Evolutionary conservation across 2,113 vertebrate genomes (phyloP).

Genomic region (Pygoscelis antarcticus): DNA sequence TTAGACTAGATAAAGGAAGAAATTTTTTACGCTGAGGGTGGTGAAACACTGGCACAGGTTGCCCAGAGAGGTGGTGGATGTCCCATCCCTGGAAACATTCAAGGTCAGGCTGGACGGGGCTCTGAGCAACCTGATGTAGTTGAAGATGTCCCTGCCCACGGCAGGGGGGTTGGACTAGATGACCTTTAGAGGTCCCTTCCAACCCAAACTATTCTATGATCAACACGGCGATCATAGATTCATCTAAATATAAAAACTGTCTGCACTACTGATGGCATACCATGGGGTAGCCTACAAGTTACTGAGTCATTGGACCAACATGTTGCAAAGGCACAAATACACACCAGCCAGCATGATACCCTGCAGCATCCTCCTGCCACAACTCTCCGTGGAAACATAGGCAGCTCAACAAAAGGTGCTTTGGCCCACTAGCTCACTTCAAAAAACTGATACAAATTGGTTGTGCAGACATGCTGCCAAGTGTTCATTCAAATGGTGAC

Average conservation of each 20-base stretch:
- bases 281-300: background rate
- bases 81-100: no score
- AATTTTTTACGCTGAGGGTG: no score
- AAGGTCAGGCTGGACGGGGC: no score
- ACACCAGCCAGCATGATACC: background rate
- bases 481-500: background rate
- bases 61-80: no score
- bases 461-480: rapidly evolving
- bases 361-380: background rate
- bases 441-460: background rate
- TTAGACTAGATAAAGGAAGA: no score
- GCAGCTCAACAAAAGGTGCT: background rate
- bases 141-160: no score
- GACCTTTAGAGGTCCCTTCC: no score
- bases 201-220: background rate
- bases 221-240: background rate
- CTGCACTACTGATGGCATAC: background rate
- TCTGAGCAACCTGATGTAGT: no score
- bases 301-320: background rate
- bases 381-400: background rate
- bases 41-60: no score
- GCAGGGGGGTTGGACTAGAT: no score
- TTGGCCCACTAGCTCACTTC: background rate
- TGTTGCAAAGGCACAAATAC: background rate
- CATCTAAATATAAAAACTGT: background rate